These are phyloP conservation scores for Pyrrhosoma nymphula DNA, from an alignment of 2,888 invertebrate species.

Conservation along the genomic window DNA sequence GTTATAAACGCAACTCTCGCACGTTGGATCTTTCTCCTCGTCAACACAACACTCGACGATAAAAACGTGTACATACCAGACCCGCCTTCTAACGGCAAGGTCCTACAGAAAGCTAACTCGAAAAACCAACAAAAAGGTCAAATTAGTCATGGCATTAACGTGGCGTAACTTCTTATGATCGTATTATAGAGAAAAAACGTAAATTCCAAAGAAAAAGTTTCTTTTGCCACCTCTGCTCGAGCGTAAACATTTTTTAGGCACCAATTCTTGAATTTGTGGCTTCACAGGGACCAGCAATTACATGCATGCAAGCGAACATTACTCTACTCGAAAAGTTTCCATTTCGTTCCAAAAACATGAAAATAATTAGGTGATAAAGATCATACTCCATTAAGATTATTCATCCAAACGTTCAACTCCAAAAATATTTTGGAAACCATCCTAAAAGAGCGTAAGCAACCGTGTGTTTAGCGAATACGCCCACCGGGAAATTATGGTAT, in stretches of 20 bases:
- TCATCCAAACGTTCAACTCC: too few relatives aligned
- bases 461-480: too few relatives aligned
- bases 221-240: background rate
- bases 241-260: background rate
- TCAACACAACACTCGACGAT: background rate
- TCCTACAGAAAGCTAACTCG: background rate
- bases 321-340: too few relatives aligned
- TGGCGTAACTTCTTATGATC: background rate
- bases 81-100: background rate
- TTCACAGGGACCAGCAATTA: background rate
- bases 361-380: too few relatives aligned
- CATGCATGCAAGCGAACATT: too few relatives aligned
- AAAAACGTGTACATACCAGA: background rate
- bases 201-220: background rate
- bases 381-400: too few relatives aligned
- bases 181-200: background rate
- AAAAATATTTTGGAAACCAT: too few relatives aligned
- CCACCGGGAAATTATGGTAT: too few relatives aligned
- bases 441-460: too few relatives aligned
- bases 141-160: background rate
- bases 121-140: background rate
- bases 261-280: background rate
- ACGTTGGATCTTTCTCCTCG: background rate
- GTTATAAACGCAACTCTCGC: background rate
- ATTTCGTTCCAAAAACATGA: too few relatives aligned